Evolutionary conservation across 2,113 vertebrate species (phyloP), one percentile per base, ranked within the genome.

Genomic region (Hemichromis elongatus): DNA sequence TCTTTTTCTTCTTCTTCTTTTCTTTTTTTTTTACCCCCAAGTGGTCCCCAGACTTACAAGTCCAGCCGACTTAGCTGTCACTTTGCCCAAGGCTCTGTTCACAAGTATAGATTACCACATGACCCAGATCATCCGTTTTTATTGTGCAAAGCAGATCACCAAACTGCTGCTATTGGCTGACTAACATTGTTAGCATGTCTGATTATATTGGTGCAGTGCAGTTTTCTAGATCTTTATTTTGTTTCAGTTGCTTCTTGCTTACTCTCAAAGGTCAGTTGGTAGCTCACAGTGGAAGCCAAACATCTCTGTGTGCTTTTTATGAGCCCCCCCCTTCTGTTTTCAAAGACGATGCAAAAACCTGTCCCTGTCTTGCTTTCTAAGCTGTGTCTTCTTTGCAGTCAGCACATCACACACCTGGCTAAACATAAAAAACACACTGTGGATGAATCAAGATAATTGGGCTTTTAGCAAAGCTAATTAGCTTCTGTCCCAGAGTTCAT

Each of bases 331-430:
- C n/a, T n/a, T n/a, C n/a, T 28, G 35, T 81, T 92, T 86, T 89
- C 52, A 79, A 83, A 40, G 57, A 77, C 40, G 4, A 30, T 87
- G 84, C 80, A 83, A 70, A 90, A 89, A 8, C 37, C 40, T 81
- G 66, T 90, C 73, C 79, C 88, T 21, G 78, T 81, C 21, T 80
- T 80, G 88, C 73, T 47, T 73, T 90, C 78, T 55, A 73, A 80
- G 59, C 81, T 33, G 66, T 3, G 26, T 75, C 79, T 81, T 86
- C 77, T 75, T 85, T 84, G 78, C 88, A 88, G 88, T 94, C 90
- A 86, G 90, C 93, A 86, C 88, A 93, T 94, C 92, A 84, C 88
- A 91, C 94, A 94, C 92, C 94, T 95, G 93, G 90, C 83, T 93
- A 87, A 90, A 91, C 86, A 88, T n/a, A n/a, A n/a, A 81, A 61